Percentiles rank a stretch among this genome's conserved stretches.
phyloP scores from a whole-genome alignment of 2,797 vertebrate genomes.

The Neoniphon sammara region DNA sequence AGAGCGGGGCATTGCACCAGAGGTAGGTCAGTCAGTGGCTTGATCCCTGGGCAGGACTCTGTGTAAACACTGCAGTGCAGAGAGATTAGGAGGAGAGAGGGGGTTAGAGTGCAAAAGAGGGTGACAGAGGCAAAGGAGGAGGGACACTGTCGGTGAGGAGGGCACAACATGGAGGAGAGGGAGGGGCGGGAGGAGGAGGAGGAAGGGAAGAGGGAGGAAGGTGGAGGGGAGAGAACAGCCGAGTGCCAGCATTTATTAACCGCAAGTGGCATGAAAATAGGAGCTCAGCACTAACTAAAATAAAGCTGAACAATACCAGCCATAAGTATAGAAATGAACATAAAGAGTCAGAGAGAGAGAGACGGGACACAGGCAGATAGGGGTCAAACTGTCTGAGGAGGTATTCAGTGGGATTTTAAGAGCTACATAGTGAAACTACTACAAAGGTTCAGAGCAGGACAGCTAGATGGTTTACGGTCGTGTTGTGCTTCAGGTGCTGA shows the following conservation, averaged over 20 bases:
- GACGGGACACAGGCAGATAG: conserved; percentile 2
- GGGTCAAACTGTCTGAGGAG: background rate
- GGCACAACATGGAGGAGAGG: background rate
- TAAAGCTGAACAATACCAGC: conserved; percentile 27
- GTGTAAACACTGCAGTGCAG: conserved; percentile 52
- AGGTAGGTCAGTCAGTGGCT: conserved; percentile 31
- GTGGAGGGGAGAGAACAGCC: conserved; percentile 30
- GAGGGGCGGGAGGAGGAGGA: background rate
- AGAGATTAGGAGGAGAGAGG: conserved; percentile 15
- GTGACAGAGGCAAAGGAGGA: conserved; percentile 20
- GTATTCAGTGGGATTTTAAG: conserved; percentile 4
- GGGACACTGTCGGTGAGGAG: background rate
- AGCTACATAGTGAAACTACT: conserved; percentile 4
- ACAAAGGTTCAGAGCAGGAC: conserved; percentile 51
- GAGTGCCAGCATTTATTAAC: conserved; percentile 61
- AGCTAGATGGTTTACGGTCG: conserved; percentile 49
- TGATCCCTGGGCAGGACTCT: conserved; percentile 45
- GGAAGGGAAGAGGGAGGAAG: conserved; percentile 4
- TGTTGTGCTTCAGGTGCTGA: conserved; percentile 50
- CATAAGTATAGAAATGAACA: background rate
- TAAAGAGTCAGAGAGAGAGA: conserved; percentile 1
- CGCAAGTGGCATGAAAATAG: conserved; percentile 49
- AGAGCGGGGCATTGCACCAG: conserved; percentile 46
- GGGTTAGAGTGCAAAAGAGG: conserved; percentile 24
- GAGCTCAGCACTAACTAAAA: conserved; percentile 20